Evolutionary conservation across 2,888 invertebrate species (phyloP), one percentile per base, ranked within the genome.

Genomic region (Atherix ibis): DNA sequence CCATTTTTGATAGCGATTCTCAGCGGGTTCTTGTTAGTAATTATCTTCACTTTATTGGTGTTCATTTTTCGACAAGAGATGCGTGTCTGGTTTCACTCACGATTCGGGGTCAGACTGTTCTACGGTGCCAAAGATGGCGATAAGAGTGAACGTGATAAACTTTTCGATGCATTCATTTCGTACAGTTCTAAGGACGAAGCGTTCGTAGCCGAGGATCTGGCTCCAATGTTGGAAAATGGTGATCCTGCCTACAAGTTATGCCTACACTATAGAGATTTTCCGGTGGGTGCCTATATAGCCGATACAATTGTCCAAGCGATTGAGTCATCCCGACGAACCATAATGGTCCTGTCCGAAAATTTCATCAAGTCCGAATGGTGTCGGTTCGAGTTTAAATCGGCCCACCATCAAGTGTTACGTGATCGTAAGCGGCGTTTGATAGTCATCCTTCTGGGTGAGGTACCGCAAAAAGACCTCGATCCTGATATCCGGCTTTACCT

Each of bases 291-390:
- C 35, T 88, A 82, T 58, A 81, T 92, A 30, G 82, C 85, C 30
- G 92, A 94, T 57, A 89, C 91, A 35, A 87, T 95, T 43, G 79
- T 85, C 45, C 84, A 87, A 57, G 88, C 89, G 15, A 85, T 92
- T 32, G 88, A 91, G 54, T 81, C 84, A 34, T 87, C 88, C 18
- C 74, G 85, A 41, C 72, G 89, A 49, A 89, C 92, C 33, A 81
- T 95, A 42, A 76, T 94, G 53, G 80, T 94, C 40, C 64, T 95
- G 44, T 88, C 91, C n/a, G 82, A 84, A 59, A 84, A 87, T 65
- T 95, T 92, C 64, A 71, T 94, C 45, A 81, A 85, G 61, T 85
- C 85, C 55, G 92, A 94, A 63, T 95, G 94, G 94, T 80, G 84
- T 53, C 73, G 84, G 47, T 85, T 89, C 58, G 94, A 95, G 64